These are phyloP conservation scores for Noctua pronuba DNA, from an alignment of 2,888 invertebrate species.

Conservation along the genomic window DNA sequence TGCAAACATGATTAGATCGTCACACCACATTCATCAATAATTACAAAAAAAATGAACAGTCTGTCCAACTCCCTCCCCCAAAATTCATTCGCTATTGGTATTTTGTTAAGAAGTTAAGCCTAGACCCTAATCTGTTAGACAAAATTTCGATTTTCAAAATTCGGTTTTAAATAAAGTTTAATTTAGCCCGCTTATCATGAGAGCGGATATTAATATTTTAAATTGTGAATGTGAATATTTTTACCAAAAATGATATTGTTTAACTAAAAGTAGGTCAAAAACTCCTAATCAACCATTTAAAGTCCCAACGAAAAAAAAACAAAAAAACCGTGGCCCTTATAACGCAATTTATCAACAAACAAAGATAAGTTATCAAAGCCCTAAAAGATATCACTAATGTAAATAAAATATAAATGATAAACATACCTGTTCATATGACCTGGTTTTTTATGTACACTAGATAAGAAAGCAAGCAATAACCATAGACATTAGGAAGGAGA, in stretches of 20 bases:
- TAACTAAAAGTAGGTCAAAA: slow-evolving; percentile 19
- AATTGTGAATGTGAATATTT: not conserved
- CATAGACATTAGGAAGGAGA: slow-evolving; percentile 69
- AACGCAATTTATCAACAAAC: slow-evolving; percentile 70
- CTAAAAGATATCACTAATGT: slow-evolving; percentile 74
- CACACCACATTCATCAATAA: not conserved
- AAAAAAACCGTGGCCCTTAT: slow-evolving; percentile 47
- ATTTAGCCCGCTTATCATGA: not conserved
- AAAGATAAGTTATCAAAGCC: slow-evolving; percentile 69
- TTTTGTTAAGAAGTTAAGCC: not conserved
- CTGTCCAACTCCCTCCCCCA: not conserved
- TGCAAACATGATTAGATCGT: not conserved
- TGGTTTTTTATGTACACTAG: slow-evolving; percentile 82
- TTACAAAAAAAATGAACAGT: not conserved
- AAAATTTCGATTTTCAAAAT: not conserved
- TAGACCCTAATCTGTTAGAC: not conserved
- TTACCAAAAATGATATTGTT: not conserved
- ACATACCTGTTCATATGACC: slow-evolving; percentile 84
- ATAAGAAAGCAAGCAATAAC: slow-evolving; percentile 90
- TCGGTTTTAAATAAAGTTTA: not conserved
- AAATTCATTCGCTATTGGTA: not conserved
- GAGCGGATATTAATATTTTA: not conserved
- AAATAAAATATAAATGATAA: slow-evolving; percentile 80
- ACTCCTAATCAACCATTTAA: slow-evolving; percentile 9
- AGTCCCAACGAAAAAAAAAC: slow-evolving; percentile 22